phyloP scores from a whole-genome alignment of 2,888 invertebrate genomes.

The Temnothorax rugatulus region DNA sequence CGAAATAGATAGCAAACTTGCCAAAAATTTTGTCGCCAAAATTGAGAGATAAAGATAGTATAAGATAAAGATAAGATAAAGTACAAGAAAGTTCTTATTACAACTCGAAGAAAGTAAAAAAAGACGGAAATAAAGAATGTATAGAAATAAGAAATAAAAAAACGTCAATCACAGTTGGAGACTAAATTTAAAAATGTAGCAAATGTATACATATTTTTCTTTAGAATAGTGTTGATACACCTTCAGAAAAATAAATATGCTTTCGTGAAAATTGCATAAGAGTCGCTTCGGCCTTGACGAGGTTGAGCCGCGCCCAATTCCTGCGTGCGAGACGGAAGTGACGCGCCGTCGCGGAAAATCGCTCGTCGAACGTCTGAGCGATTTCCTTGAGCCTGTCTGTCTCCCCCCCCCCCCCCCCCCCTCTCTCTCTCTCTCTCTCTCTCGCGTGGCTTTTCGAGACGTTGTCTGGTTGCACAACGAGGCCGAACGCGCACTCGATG shows the following conservation, averaged over 20 bases:
- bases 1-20: neutral
- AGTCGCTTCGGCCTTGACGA: slow-evolving; percentile 34
- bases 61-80: too few species aligned
- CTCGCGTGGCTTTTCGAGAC: slow-evolving; percentile 1
- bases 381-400: slow-evolving; percentile 38
- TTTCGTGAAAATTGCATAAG: slow-evolving; percentile 29
- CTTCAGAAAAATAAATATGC: neutral
- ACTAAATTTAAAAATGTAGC: neutral
- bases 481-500: neutral
- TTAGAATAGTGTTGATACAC: neutral
- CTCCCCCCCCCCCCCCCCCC: neutral
- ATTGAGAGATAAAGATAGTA: too few species aligned
- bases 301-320: slow-evolving; percentile 54
- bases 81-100: neutral
- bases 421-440: slow-evolving; percentile 15
- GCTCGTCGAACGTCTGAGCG: slow-evolving; percentile 10
- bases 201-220: neutral
- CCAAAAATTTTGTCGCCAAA: neutral
- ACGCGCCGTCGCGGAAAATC: slow-evolving; percentile 39
- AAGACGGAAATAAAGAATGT: neutral
- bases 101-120: too few species aligned
- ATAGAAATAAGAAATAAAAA: neutral
- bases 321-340: slow-evolving; percentile 32
- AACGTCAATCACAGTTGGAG: neutral
- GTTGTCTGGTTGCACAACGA: slow-evolving; percentile 38